These are phyloP conservation scores for Bos javanicus DNA, from an alignment of 2,113 vertebrate genomes.

Conservation along the genomic window DNA sequence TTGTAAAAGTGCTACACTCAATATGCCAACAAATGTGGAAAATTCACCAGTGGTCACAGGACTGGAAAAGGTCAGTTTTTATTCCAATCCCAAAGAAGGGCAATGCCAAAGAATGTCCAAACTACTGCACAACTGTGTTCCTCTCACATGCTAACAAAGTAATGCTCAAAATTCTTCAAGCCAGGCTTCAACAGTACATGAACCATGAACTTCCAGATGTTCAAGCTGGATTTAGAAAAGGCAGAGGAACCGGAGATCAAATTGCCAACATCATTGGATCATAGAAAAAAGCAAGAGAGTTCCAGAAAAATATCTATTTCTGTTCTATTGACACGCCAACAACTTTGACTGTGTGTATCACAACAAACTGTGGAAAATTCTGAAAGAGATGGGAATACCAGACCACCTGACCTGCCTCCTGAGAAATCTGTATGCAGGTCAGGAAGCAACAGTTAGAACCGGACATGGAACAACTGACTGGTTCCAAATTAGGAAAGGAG, in stretches of 20 bases:
- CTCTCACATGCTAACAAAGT: neutral
- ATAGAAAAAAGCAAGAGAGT: neutral
- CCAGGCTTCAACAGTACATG: neutral
- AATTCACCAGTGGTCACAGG: neutral
- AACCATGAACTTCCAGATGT: neutral
- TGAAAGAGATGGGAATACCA: neutral
- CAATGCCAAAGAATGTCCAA: neutral
- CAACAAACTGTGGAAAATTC: neutral
- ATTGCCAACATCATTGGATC: neutral
- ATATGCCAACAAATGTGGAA: neutral
- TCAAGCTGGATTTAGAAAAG: neutral
- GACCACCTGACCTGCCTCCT: neutral
- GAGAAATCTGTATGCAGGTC: neutral
- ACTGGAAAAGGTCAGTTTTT: neutral
- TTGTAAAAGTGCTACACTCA: neutral
- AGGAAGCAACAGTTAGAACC: neutral
- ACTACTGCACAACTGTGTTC: neutral
- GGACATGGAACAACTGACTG: neutral
- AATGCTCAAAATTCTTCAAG: neutral
- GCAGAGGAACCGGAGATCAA: neutral
- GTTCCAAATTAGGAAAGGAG: neutral
- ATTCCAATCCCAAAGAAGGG: neutral
- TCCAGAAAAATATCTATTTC: neutral
- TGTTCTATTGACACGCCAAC: fast-evolving
- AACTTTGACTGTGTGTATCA: neutral